Percentiles rank a stretch among this genome's conserved stretches.
phyloP scores from a whole-genome alignment of 1,140 invertebrate species.

The fruit fly (Drosophila melanogaster) region Release_6_plus_ISO1_MT NT_033777.3:26823501-26824000 shows the following conservation, averaged over 20 bases:
- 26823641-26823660: conserved; percentile 26
- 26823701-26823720: conserved; percentile 68
- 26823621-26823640: conserved; percentile 72
- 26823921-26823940: conserved; percentile 39
- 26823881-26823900: conserved; percentile 35
- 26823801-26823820: conserved; percentile 36
- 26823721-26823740: conserved; percentile 47
- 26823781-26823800: conserved; percentile 47
- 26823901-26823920: conserved; percentile 21
- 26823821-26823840: conserved; percentile 64
- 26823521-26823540: conserved; percentile 51
- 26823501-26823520: conserved; percentile 34
- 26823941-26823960: conserved; percentile 60
- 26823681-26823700: conserved; percentile 67
- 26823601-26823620: conserved; percentile 37
- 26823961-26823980: conserved; percentile 42
- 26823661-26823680: conserved; percentile 18
- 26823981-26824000: conserved; percentile 48
- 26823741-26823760: conserved; percentile 60
- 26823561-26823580: background rate
- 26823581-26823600: conserved; percentile 32
- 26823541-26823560: conserved; percentile 57
- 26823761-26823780: conserved; percentile 45
- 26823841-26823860: conserved; percentile 47
- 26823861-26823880: conserved; percentile 11